phyloP scores from a whole-genome alignment of 2,888 invertebrate genomes.

The Drosophila ezoana region DNA sequence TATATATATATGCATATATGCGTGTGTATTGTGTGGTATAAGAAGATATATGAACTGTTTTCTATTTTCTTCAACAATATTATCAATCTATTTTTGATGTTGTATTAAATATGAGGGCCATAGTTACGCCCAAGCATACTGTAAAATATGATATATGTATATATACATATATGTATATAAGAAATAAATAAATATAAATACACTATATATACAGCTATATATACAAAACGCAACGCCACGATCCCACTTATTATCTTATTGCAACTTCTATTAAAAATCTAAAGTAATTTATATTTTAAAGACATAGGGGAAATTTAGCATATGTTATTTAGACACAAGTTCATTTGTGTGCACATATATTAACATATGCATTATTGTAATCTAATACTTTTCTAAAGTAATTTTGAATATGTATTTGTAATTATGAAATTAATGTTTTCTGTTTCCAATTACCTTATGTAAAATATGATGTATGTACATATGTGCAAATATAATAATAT shows the following conservation, averaged over 20 bases:
- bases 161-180: slow-evolving; percentile 14
- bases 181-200: slow-evolving; percentile 32
- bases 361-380: slow-evolving; percentile 25
- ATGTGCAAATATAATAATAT: slow-evolving; percentile 14
- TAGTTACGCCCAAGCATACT: slow-evolving; percentile 10
- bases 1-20: not conserved
- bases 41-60: slow-evolving; percentile 13
- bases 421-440: slow-evolving; percentile 12
- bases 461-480: slow-evolving; percentile 16
- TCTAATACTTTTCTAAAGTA: slow-evolving; percentile 28
- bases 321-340: not conserved
- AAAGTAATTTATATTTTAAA: slow-evolving; percentile 24
- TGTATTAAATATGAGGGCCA: slow-evolving; percentile 22
- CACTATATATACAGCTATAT: slow-evolving; percentile 6
- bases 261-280: slow-evolving; percentile 17
- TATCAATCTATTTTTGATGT: slow-evolving; percentile 43
- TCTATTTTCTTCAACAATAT: slow-evolving; percentile 17
- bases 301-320: slow-evolving; percentile 21
- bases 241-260: slow-evolving; percentile 29
- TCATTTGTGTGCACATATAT: slow-evolving; percentile 24
- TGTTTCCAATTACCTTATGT: slow-evolving; percentile 1
- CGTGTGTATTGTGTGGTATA: not conserved
- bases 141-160: slow-evolving; percentile 29
- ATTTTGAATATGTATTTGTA: slow-evolving; percentile 32
- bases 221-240: slow-evolving; percentile 5